Evolutionary conservation across 1,140 invertebrate genomes (phyloP), one percentile per base, ranked within the genome.

Genomic region (Drosophila insularis): DNA sequence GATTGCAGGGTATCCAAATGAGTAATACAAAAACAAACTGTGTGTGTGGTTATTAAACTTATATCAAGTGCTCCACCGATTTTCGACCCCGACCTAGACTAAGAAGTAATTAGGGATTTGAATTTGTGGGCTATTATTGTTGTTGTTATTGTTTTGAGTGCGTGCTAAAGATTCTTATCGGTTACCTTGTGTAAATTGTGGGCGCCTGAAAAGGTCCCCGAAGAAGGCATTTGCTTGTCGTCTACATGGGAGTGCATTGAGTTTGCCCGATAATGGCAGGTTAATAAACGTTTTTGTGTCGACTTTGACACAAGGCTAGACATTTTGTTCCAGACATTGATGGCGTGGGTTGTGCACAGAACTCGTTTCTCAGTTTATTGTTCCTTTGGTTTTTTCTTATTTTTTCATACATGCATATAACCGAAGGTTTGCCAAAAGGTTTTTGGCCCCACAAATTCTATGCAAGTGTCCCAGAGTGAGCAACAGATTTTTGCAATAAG

Each of bases 221-320:
- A n/a, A 21, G 21, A 11, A 27, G 63, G 32, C 31, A 39, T 50
- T 53, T 27, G 13, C 5, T 72, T 75, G 71, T 68, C 71, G 73
- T 68, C 72, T 68, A 55, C 54, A 60, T 37, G 31, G 59, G 59
- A 68, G 62, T 78, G 78, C 78, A 81, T 58, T 76, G 71, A 68
- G 68, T 56, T 39, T 59, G 58, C 67, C 55, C 71, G 69, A 76
- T 87, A 87, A 87, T 86, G 79, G 67, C 79, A 81, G 82, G 82
- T 87, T 86, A 86, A 86, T 86, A 86, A 81, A 87, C 82, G 82
- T 79, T 86, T 79, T 87, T 71, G 70, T 79, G 68, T 68, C 71
- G 73, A 72, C 73, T 69, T 78, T 66, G 62, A 75, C 73, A 65
- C 65, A 54, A 63, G 73, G 71, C 70, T 43, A 74, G 62, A 74